Base-by-base conservation (phyloP, 1,140 invertebrate species). In the Metaphire vulgaris region DNA sequence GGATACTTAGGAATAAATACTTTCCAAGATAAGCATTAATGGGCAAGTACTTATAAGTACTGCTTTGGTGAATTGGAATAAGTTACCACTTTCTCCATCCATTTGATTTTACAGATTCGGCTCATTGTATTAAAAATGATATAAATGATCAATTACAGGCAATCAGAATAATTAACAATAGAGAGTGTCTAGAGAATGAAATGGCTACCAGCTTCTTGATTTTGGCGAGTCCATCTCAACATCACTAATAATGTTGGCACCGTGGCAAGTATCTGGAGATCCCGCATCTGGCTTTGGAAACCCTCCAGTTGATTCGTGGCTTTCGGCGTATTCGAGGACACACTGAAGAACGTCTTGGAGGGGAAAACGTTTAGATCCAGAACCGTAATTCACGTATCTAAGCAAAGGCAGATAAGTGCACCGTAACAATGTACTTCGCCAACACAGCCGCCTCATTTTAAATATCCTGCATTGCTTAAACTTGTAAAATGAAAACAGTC, bases 341-440 rank as follows among this genome's bases (percentile, higher is more conserved):
- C 84, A 86, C 21, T 84, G 81, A 16, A 87, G 77, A 2, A 86
- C 83, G 79, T 87, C 85, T 73, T 83, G 83, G 26, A 87, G 80
- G 2, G 86, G 86, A 70, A 84, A 83, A 29, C 84, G 77, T 77
- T 86, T 86, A 68, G 77, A 80, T 33, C 85, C 84, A 30, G 82
- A 83, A 16, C 85, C 85, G 79, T 85, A 87, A 80, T 85, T 83
- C 32, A 85, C 79, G 80, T 84, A 87, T 77, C 86, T 87, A 69
- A 74, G 71, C 71, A 67, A n/a, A 74, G 16, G 28, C 56, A 74
- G 41, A 56, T 56, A 56, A 21, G 6, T 56, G n/a, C n/a, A n/a
- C n/a, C n/a, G n/a, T n/a, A n/a, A n/a, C n/a, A n/a, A n/a, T n/a
- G n/a, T n/a, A n/a, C n/a, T n/a, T n/a, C n/a, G n/a, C n/a, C n/a